Conservation (phyloP, 1,140 invertebrate genomes). For the Drosophila saltans region DNA sequence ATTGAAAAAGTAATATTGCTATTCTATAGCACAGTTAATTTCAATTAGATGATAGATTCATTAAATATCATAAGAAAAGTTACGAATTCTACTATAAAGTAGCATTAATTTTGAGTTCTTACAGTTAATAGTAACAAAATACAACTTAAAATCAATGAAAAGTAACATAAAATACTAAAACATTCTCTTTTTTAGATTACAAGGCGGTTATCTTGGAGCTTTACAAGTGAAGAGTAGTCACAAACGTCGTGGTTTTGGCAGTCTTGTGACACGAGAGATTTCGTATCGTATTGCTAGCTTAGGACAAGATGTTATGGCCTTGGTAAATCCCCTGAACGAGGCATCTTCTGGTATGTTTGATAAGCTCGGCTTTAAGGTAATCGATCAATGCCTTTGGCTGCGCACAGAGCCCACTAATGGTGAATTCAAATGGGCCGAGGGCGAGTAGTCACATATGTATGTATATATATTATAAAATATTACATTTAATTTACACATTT, state of each 20-base stretch:
- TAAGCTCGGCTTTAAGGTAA: slow-evolving; percentile 74
- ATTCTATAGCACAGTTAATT: too few species aligned
- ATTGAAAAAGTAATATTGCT: too few species aligned
- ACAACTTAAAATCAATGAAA: too few species aligned
- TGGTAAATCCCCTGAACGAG: slow-evolving; percentile 64
- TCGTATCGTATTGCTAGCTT: slow-evolving; percentile 65
- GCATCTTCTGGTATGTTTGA: slow-evolving; percentile 72
- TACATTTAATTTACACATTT: background rate
- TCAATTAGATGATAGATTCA: too few species aligned
- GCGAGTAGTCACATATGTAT: slow-evolving; percentile 39
- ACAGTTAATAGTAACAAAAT: too few species aligned
- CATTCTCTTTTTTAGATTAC: slow-evolving; percentile 31
- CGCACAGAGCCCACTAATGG: slow-evolving; percentile 37
- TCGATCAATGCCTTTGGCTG: slow-evolving; percentile 69
- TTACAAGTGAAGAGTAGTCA: slow-evolving; percentile 74
- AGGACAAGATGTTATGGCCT: slow-evolving; percentile 76
- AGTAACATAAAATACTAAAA: too few species aligned
- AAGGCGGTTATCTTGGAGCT: slow-evolving; percentile 80
- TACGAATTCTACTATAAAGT: too few species aligned
- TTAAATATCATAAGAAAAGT: too few species aligned
- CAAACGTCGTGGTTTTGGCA: slow-evolving; percentile 79
- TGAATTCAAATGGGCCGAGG: slow-evolving; percentile 51
- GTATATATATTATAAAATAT: slow-evolving; percentile 17
- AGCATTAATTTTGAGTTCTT: too few species aligned
- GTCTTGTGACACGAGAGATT: slow-evolving; percentile 69